Percentiles rank a stretch among this genome's conserved stretches.
Evolutionary conservation across 2,797 vertebrate species (phyloP).

Genomic region (Chloroceryle amazona): DNA sequence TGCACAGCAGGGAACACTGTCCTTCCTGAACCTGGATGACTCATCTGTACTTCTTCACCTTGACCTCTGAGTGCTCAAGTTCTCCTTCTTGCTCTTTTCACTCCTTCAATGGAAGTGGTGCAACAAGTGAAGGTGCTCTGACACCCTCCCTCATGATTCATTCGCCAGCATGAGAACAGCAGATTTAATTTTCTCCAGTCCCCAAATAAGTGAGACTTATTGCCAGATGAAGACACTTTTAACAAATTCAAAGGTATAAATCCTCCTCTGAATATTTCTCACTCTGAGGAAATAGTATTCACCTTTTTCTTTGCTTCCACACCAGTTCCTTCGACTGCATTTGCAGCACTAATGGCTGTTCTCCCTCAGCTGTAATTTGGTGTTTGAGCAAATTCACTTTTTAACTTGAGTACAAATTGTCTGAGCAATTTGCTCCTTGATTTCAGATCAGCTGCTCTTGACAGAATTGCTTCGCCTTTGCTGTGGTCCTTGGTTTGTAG

Average conservation of each 20-base stretch:
- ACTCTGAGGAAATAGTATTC: background rate
- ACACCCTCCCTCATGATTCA: background rate
- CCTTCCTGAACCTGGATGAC: background rate
- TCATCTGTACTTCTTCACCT: background rate
- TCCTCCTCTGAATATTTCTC: background rate
- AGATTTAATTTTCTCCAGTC: background rate
- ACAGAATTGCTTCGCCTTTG: background rate
- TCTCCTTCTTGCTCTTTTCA: background rate
- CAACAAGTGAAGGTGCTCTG: background rate
- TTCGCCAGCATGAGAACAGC: background rate
- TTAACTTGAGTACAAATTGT: background rate
- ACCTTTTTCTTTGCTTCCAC: background rate
- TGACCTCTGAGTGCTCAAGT: background rate
- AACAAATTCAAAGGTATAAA: background rate
- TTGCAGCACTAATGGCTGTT: background rate
- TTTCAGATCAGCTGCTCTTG: background rate
- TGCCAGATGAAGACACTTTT: background rate
- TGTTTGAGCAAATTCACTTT: rapidly evolving
- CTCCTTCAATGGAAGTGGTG: background rate
- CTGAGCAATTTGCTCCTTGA: background rate
- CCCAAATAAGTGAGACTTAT: background rate
- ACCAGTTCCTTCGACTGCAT: background rate
- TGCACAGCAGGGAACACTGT: rapidly evolving
- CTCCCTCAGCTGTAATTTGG: background rate
- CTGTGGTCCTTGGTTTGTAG: background rate